phyloP scores from a whole-genome alignment of 2,797 vertebrate genomes.

The Megaceryle alcyon region DNA sequence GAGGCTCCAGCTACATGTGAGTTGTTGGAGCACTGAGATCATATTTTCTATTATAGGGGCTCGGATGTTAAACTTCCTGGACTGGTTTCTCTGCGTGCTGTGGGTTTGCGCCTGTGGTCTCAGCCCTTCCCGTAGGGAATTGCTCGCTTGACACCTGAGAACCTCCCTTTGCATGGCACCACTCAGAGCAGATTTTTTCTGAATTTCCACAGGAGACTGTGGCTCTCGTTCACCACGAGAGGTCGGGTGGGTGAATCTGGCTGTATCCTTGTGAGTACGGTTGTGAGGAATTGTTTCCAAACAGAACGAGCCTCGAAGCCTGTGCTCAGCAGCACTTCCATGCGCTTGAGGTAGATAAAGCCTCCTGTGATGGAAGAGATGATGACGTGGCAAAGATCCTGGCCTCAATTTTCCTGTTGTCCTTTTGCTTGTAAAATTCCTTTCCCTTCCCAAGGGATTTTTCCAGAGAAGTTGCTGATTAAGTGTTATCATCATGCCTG shows the following conservation, averaged over 20 bases:
- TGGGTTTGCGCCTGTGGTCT: constrained; percentile 32
- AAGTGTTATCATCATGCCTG: accelerated
- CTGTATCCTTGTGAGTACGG: accelerated
- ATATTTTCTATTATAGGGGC: not conserved
- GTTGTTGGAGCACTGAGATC: constrained; percentile 39
- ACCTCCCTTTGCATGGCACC: constrained; percentile 1
- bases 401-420: not conserved
- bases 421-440: not conserved
- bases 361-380: not conserved
- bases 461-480: not conserved
- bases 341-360: not conserved
- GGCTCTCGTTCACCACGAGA: not conserved
- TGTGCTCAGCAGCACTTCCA: not conserved
- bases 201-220: not conserved
- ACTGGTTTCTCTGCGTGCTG: not conserved
- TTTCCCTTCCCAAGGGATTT: not conserved
- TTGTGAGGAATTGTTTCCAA: not conserved
- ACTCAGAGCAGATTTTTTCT: not conserved
- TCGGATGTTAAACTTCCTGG: constrained; percentile 42
- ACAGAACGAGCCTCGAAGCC: not conserved
- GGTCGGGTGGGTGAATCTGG: not conserved
- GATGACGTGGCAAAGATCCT: not conserved
- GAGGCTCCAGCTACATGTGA: not conserved
- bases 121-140: constrained; percentile 3
- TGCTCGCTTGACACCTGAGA: constrained; percentile 4